A percentile compares a stretch with the other conserved stretches of the same genome.
Evolutionary conservation across 2,888 invertebrate genomes (phyloP).

Genomic region (Folsomia candida): DNA sequence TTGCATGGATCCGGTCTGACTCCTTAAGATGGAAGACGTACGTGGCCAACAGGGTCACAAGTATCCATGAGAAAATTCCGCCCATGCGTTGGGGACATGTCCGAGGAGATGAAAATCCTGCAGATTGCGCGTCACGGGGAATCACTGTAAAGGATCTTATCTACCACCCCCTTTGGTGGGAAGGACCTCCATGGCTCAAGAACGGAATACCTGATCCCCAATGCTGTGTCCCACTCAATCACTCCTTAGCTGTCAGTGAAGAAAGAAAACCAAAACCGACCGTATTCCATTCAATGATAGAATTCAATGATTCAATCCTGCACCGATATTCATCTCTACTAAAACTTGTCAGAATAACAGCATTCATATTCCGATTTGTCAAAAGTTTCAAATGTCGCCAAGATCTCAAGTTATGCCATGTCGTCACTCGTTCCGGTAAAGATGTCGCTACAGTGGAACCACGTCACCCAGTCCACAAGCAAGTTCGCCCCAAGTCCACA

Average conservation of each 20-base stretch:
- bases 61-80: neutral
- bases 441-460: no score
- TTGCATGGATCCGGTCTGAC: neutral
- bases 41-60: neutral
- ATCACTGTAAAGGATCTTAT: neutral
- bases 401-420: no score
- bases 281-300: neutral
- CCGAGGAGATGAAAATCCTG: neutral
- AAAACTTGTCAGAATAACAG: neutral
- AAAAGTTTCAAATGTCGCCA: no score
- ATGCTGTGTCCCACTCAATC: no score
- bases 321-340: neutral
- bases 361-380: neutral
- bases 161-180: neutral
- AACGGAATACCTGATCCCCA: no score
- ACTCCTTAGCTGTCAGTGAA: neutral
- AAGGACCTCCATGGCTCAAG: neutral
- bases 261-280: neutral
- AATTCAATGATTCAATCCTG: neutral
- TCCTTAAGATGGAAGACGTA: neutral
- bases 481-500: no score
- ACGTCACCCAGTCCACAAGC: no score
- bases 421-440: no score
- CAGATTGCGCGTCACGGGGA: no score
- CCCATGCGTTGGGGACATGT: neutral